Base-by-base conservation (phyloP, 2,797 vertebrate genomes). In the Spheniscus humboldti region DNA sequence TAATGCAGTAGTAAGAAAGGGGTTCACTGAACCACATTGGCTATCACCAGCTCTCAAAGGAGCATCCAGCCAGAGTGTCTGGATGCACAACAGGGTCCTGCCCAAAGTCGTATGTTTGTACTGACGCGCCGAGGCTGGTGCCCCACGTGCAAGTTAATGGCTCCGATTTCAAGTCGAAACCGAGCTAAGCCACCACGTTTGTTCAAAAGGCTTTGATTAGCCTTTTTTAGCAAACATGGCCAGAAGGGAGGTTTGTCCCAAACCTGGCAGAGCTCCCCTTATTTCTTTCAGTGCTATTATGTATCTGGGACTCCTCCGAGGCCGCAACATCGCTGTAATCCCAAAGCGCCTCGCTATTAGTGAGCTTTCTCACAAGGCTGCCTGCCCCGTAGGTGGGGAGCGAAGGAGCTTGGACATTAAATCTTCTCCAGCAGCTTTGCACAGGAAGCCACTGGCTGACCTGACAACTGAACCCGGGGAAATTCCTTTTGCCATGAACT, bases 271-370 rank as follows among this genome's bases (percentile, higher is more conserved):
- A 56, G 28, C n/a, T 87, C 33, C 12, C 24, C 0, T 2, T n/a
- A 25, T 60, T 85, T 55, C 52, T 53, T 57, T 37, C n/a, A 11
- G 18, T 72, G 73, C 56, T 25, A 0, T 41, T 62, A 6, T 11
- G 0, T 43, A 31, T 6, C 24, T 45, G 67, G 28, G 64, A 37
- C 28, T 48, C 16, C 39, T 66, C 37, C 0, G 1, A 67, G 56
- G 77, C 35, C 59, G 33, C 43, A 12, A 43, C 52, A 37, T 7
- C 0, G 0, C 63, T 39, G 30, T 9, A 10, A 41, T 33, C 18
- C 68, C 35, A 5, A 18, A 48, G 45, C 23, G 20, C 77, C 60
- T 83, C 0, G 0, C 43, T 48, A 0, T 15, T 19, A 43, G 14
- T 10, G 71, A 90, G 59, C 59, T 72, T 35, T 50, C 27, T 64